phyloP scores from a whole-genome alignment of 2,797 vertebrate species.

The Spinus pinus region DNA sequence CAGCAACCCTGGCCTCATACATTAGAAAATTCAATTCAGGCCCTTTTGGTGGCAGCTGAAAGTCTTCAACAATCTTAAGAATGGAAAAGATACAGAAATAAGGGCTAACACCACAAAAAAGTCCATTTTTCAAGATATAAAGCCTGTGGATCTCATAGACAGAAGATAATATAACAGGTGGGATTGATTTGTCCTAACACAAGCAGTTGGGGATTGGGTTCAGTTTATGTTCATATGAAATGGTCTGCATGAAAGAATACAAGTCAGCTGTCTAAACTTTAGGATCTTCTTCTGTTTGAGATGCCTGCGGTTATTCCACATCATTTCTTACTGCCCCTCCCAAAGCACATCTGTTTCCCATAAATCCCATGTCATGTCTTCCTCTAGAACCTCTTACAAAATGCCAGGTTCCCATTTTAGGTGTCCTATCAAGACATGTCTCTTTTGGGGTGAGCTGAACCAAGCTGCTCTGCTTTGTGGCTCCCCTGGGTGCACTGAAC shows the following conservation, averaged over 20 bases:
- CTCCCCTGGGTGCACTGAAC: background rate
- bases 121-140: background rate
- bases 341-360: background rate
- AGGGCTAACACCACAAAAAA: fast-evolving
- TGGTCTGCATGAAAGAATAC: background rate
- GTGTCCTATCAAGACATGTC: background rate
- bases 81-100: background rate
- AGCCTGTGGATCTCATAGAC: background rate
- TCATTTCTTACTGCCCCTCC: background rate
- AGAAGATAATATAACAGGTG: background rate
- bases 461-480: background rate
- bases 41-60: background rate
- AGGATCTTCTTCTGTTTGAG: background rate
- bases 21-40: background rate
- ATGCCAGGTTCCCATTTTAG: background rate
- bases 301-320: background rate
- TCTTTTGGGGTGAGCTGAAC: background rate
- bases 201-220: background rate
- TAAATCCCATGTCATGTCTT: background rate
- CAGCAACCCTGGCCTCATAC: background rate
- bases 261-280: background rate
- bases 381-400: background rate
- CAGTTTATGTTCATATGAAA: background rate
- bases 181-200: background rate
- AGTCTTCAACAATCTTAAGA: background rate